A percentile compares a stretch with the other conserved stretches of the same genome.
phyloP scores from a whole-genome alignment of 2,113 vertebrate genomes.

The Datnioides undecimradiatus region DNA sequence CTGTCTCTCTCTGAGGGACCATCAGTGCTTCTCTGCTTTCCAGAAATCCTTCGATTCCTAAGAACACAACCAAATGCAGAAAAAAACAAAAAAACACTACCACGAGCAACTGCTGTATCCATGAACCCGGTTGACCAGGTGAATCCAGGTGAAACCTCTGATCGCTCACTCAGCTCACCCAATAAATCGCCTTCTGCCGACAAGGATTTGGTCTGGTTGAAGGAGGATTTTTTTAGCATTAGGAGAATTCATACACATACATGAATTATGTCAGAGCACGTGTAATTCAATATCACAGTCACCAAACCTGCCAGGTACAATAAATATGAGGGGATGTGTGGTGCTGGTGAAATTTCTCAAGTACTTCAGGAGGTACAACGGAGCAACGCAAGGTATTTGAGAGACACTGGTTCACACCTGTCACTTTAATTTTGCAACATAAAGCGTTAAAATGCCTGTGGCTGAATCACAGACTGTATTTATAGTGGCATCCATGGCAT shows the following conservation, averaged over 20 bases:
- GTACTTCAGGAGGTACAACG: not conserved
- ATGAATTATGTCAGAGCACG: constrained; percentile 9
- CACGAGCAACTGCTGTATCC: constrained; percentile 50
- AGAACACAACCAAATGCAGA: constrained; percentile 20
- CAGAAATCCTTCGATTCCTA: constrained; percentile 17
- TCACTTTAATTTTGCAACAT: not conserved
- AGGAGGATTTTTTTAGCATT: constrained; percentile 15
- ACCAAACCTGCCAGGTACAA: not conserved
- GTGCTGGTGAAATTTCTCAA: constrained; percentile 12
- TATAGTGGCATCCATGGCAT: no score
- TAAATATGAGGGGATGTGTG: constrained; percentile 5
- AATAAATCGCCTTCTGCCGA: constrained; percentile 42
- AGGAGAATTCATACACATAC: not conserved
- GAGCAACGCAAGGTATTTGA: not conserved
- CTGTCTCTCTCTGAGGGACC: constrained; percentile 42
- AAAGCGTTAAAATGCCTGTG: not conserved
- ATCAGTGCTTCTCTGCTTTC: constrained; percentile 32
- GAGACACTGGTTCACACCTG: not conserved
- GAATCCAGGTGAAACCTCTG: constrained; percentile 38
- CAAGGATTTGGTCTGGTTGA: not conserved
- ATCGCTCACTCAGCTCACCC: constrained; percentile 26
- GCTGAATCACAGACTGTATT: not conserved
- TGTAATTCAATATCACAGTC: not conserved
- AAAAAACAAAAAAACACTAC: constrained; percentile 8
- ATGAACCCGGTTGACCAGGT: constrained; percentile 48